Percentiles rank a stretch among this genome's conserved stretches.
Evolutionary conservation across 2,797 vertebrate genomes (phyloP).

Genomic region (Galaxias olidus): DNA sequence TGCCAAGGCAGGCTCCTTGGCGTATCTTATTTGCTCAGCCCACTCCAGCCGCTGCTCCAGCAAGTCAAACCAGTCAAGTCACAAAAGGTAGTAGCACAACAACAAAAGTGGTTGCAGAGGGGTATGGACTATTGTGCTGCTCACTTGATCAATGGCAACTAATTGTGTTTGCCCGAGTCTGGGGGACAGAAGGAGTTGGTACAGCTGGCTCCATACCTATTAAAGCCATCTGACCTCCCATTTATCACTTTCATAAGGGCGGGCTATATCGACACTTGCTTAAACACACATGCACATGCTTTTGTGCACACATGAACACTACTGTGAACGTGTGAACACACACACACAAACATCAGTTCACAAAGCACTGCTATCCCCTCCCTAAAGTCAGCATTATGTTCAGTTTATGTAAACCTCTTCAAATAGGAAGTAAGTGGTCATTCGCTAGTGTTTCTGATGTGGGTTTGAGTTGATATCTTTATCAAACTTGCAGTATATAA

Average conservation of each 20-base stretch:
- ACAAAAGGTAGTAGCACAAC: constrained; percentile 29
- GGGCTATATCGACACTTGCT: constrained; percentile 5
- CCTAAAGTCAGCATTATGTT: background rate
- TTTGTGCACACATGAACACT: background rate
- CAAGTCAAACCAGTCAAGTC: constrained; percentile 28
- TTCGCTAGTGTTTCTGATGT: too few species aligned
- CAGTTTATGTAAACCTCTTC: too few species aligned
- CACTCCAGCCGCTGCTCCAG: constrained; percentile 30
- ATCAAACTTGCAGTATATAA: constrained; percentile 1
- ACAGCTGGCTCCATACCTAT: constrained; percentile 46
- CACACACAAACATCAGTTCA: background rate
- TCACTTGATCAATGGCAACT: constrained; percentile 59
- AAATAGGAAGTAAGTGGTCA: too few species aligned
- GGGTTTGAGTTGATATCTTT: too few species aligned
- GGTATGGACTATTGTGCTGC: constrained; percentile 48
- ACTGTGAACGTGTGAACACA: background rate
- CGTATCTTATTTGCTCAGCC: constrained; percentile 25
- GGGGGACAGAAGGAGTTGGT: constrained; percentile 39
- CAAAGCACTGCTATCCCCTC: background rate
- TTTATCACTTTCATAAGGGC: constrained; percentile 54
- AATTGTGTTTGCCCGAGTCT: constrained; percentile 49
- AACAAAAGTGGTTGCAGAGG: constrained; percentile 42
- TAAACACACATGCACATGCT: background rate
- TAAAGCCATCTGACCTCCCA: constrained; percentile 48
- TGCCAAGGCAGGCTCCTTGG: background rate